Evolutionary conservation across 2,113 vertebrate genomes (phyloP), one percentile per base, ranked within the genome.

Genomic region (Petrocephalus zakoni): DNA sequence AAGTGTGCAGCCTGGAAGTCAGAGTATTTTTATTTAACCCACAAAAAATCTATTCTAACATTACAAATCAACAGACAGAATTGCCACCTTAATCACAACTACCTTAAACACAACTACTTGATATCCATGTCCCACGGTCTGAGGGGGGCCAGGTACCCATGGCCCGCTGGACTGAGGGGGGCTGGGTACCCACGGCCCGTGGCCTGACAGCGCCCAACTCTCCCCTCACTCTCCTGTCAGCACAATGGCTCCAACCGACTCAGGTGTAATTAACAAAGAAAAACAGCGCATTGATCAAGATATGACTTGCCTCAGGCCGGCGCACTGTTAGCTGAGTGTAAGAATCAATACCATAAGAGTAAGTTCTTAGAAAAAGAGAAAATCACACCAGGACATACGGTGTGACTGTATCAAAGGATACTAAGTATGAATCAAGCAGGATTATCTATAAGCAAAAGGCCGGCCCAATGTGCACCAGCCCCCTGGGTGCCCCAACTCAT

Each of bases 251-350:
- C 90, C 92, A 91, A 93, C 91, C 93, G 93, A 94, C 87, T 95
- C 92, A 61, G 94, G 94, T 94, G 94, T 95, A 93, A 93, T 93
- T 95, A 90, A 94, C 92, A 95, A 94, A 95, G 93, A 93, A 94
- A 94, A 93, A 94, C 93, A 94, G 94, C 94, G 92, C 93, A 95
- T 95, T 95, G 95, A 94, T 95, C 94, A 95, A 92, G 91, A 93
- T 93, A 91, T 90, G 92, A 93, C 93, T 94, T 91, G 91, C 92
- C 92, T 90, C 91, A 93, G 93, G 93, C 93, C 93, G 94, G 93
- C 85, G 92, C 94, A 94, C 88, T 92, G 94, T 92, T 94, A 93
- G 91, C 89, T 91, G 93, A 95, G 92, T 92, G 90, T 53, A 90
- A 94, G 94, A 95, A 95, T 94, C 94, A 94, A 95, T 95, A 94